Percentiles rank a stretch among this genome's conserved stretches.
These are phyloP conservation scores for Tetrax tetrax DNA, from an alignment of 2,113 vertebrate genomes.

Conservation along the genomic window DNA sequence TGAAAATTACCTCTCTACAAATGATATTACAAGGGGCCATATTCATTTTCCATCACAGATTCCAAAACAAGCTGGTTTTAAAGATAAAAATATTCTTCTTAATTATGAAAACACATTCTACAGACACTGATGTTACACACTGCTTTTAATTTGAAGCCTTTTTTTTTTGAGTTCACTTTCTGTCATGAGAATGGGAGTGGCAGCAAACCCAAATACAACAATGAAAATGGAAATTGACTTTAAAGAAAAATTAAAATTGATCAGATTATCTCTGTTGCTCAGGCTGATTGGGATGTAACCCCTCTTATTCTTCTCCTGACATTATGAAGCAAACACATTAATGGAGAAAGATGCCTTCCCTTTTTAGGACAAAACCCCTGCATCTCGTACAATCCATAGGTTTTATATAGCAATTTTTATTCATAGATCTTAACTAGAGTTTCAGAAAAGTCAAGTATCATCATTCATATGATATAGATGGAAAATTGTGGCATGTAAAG, in stretches of 20 bases:
- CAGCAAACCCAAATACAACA: not conserved
- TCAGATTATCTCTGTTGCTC: not conserved
- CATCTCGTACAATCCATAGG: not conserved
- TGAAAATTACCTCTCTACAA: slow-evolving; percentile 59
- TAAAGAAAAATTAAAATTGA: not conserved
- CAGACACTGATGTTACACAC: not conserved
- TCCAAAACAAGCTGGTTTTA: slow-evolving; percentile 33
- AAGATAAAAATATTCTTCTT: slow-evolving; percentile 41
- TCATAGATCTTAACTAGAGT: not conserved
- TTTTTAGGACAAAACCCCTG: not conserved
- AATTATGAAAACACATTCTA: slow-evolving; percentile 46
- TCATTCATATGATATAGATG: not conserved
- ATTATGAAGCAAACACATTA: not conserved
- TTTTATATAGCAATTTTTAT: not conserved
- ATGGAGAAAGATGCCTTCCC: not conserved
- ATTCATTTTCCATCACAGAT: slow-evolving; percentile 36
- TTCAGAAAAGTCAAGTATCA: slow-evolving; percentile 4
- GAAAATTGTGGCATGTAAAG: slow-evolving; percentile 24
- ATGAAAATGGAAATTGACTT: not conserved
- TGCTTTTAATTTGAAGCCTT: not conserved
- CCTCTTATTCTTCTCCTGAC: not conserved
- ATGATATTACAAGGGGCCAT: slow-evolving; percentile 42
- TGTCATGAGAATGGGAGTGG: not conserved
- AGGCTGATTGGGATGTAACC: not conserved
- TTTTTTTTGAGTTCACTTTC: not conserved